phyloP scores from a whole-genome alignment of 2,113 vertebrate species.

The Nesoenas mayeri region DNA sequence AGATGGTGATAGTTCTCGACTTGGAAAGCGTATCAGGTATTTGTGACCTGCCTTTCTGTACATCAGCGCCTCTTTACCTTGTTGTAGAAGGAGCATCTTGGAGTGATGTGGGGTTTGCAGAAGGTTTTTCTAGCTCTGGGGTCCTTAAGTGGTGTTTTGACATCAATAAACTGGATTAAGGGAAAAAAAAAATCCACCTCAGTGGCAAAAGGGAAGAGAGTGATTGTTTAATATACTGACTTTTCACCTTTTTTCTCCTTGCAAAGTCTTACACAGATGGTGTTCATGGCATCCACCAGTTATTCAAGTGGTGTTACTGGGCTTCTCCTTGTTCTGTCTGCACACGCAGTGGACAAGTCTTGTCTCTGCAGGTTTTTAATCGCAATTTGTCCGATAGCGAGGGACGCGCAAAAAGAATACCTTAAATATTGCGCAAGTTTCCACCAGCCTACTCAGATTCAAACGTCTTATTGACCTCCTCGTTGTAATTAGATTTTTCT shows the following conservation, averaged over 20 bases:
- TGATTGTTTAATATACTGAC: background rate
- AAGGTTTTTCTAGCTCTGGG: background rate
- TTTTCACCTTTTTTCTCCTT: background rate
- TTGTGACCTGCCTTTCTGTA: background rate
- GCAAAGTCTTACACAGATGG: accelerated
- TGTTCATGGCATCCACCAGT: background rate
- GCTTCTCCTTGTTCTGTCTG: background rate
- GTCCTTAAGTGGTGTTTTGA: background rate
- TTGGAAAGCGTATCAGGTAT: background rate
- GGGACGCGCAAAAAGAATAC: background rate
- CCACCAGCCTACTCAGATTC: background rate
- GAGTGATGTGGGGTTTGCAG: background rate
- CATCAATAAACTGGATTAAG: background rate
- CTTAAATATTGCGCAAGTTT: background rate
- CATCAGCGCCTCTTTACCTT: background rate
- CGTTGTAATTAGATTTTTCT: background rate
- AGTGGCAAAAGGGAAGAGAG: background rate
- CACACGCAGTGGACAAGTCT: accelerated
- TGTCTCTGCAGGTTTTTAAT: background rate
- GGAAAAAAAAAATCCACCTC: accelerated
- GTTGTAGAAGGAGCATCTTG: background rate
- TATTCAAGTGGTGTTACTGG: background rate
- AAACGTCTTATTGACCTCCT: background rate
- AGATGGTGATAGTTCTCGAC: background rate
- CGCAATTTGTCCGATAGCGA: background rate